Percentiles rank a stretch among this genome's conserved stretches.
Evolutionary conservation across 2,113 vertebrate genomes (phyloP).

Genomic region (Anarrhichthys ocellatus): DNA sequence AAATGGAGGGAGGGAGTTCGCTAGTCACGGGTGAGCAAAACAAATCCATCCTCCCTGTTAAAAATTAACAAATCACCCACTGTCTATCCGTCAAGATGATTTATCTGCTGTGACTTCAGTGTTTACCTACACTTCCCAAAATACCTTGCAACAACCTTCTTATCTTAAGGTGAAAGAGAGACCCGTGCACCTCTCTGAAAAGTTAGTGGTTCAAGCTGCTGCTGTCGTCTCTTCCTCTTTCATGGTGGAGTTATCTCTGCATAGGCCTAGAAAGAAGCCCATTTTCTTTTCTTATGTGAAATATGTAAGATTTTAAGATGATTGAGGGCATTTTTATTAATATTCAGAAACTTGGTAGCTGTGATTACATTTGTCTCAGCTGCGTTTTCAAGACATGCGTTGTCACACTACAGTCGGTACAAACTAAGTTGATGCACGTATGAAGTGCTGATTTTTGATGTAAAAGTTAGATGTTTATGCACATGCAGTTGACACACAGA

Average conservation of each 20-base stretch:
- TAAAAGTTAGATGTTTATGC: conserved; percentile 12
- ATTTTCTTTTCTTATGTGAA: conserved; percentile 53
- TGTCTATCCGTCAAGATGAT: background rate
- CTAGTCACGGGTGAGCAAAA: background rate
- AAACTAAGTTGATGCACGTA: conserved; percentile 15
- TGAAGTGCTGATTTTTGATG: conserved; percentile 3
- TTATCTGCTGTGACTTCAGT: conserved; percentile 9
- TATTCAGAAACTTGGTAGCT: conserved; percentile 24
- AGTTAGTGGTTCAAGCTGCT: conserved; percentile 16
- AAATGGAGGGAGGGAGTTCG: background rate
- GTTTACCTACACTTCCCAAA: conserved; percentile 3
- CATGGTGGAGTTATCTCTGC: conserved; percentile 18
- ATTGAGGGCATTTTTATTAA: conserved; percentile 41
- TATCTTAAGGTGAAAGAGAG: conserved; percentile 8
- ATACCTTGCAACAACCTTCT: background rate
- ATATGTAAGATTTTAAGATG: conserved; percentile 34
- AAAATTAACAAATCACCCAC: background rate
- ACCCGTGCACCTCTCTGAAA: background rate
- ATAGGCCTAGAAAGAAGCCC: conserved; percentile 8
- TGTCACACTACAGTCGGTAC: conserved; percentile 29
- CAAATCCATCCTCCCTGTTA: background rate
- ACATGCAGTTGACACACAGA: conserved; percentile 1
- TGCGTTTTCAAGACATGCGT: conserved; percentile 11
- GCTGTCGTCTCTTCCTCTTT: conserved; percentile 20
- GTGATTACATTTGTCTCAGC: conserved; percentile 40